Conservation (phyloP, 2,113 vertebrate species). For the Chrysemys picta region DNA sequence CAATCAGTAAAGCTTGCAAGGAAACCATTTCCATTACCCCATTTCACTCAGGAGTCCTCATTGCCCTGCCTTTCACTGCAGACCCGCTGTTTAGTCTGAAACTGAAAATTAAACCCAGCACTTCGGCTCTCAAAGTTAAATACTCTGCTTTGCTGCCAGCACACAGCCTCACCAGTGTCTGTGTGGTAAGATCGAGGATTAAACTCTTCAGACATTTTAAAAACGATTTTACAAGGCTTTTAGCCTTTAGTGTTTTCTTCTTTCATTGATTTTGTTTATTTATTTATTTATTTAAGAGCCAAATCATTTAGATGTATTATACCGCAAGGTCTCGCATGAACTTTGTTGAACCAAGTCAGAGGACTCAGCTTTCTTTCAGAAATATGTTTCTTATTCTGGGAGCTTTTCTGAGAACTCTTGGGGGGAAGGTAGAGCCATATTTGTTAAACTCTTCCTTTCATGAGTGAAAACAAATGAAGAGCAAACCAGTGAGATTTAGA, state of each 20-base stretch:
- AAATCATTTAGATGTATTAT: not conserved
- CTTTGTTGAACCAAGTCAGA: not conserved
- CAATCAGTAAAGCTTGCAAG: conserved; percentile 21
- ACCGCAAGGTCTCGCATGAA: not conserved
- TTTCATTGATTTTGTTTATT: not conserved
- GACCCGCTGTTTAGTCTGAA: conserved; percentile 76
- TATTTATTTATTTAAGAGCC: not conserved
- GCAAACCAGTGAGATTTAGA: not conserved
- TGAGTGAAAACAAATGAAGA: not conserved
- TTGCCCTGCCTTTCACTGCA: conserved; percentile 49
- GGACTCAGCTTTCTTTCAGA: not conserved
- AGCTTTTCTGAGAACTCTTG: not conserved
- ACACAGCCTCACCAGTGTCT: conserved; percentile 43
- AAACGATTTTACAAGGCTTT: conserved; percentile 57
- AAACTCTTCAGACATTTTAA: conserved; percentile 56
- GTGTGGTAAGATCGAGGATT: conserved; percentile 47
- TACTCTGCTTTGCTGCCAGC: conserved; percentile 40
- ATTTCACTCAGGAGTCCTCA: conserved; percentile 33
- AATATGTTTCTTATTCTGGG: conserved; percentile 29
- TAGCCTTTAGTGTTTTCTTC: conserved; percentile 32
- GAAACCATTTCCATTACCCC: conserved; percentile 33
- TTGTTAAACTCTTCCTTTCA: not conserved
- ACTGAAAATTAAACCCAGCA: conserved; percentile 76
- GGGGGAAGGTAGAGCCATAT: conserved; percentile 2
- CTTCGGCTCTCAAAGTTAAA: conserved; percentile 60